Evolutionary conservation across 2,113 vertebrate genomes (phyloP).

Genomic region (Apistogramma diplotaenia): DNA sequence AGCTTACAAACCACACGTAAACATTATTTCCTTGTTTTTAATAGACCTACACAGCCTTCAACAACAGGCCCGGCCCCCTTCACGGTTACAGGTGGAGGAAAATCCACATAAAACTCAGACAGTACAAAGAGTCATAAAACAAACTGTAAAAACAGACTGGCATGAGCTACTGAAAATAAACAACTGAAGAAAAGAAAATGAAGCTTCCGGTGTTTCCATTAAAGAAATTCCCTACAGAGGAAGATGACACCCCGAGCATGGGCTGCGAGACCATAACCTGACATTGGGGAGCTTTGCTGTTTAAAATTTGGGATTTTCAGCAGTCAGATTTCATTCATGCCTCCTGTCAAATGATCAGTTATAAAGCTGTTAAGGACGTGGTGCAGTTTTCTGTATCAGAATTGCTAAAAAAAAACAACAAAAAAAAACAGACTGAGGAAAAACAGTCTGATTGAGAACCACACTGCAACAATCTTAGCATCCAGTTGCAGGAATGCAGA

Average conservation of each 20-base stretch:
- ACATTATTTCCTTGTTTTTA: slow-evolving; percentile 42
- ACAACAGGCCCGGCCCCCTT: slow-evolving; percentile 21
- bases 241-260: neutral
- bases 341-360: neutral
- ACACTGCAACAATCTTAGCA: neutral
- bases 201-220: neutral
- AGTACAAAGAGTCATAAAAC: slow-evolving; percentile 11
- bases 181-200: neutral
- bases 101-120: slow-evolving; percentile 50
- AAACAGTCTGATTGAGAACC: neutral
- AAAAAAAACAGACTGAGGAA: too few relatives aligned
- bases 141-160: slow-evolving; percentile 11
- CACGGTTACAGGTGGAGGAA: slow-evolving; percentile 36
- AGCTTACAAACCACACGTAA: slow-evolving; percentile 16
- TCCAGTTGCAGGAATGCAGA: neutral
- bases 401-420: neutral
- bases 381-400: neutral
- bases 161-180: neutral
- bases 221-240: neutral
- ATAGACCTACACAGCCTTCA: slow-evolving; percentile 11
- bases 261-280: neutral
- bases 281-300: neutral
- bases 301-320: neutral
- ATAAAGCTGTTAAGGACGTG: neutral
- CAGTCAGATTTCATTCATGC: neutral